phyloP scores from a whole-genome alignment of 2,113 vertebrate species.

The Cynocephalus volans region DNA sequence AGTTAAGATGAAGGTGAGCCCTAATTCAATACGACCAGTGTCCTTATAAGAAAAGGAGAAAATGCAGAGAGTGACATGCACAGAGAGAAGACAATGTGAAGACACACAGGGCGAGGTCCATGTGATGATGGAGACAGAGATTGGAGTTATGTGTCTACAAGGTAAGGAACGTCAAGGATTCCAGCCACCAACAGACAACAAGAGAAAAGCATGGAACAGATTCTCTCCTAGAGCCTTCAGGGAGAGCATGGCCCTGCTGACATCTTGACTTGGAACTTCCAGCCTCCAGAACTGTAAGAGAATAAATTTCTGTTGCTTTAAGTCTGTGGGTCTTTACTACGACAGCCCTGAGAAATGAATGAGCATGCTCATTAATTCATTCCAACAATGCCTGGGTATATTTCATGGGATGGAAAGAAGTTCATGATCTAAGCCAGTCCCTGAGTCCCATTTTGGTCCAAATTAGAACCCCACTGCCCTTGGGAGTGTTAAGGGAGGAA shows the following conservation, averaged over 20 bases:
- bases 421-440: no score
- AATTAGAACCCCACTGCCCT: background rate
- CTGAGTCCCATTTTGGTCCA: background rate
- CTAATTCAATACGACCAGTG: no score
- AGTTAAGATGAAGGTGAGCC: background rate
- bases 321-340: background rate
- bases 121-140: background rate
- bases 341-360: background rate
- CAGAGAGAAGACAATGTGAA: background rate
- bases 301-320: background rate
- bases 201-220: background rate
- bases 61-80: background rate
- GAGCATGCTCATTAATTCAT: background rate
- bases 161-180: background rate
- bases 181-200: no score
- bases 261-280: background rate
- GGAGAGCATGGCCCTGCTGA: background rate
- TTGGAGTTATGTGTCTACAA: accelerated
- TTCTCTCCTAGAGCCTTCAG: background rate
- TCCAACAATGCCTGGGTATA: no score
- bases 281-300: background rate
- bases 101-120: background rate
- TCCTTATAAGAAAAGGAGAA: background rate
- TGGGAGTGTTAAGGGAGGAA: background rate
- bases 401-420: background rate